phyloP scores from a whole-genome alignment of 2,888 invertebrate genomes.

The Sphaerophoria rueppellii region DNA sequence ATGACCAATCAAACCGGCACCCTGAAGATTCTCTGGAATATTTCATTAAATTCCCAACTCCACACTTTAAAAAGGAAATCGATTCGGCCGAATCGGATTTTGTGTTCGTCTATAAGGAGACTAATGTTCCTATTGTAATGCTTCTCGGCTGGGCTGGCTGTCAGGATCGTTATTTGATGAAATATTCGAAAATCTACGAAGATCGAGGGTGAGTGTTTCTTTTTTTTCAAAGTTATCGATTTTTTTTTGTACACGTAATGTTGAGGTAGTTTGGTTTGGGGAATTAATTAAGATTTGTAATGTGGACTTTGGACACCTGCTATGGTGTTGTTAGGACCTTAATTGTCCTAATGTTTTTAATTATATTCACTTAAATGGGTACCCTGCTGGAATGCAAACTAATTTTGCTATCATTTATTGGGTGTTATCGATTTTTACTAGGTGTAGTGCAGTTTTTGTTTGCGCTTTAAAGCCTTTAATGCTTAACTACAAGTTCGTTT shows the following conservation, averaged over 20 bases:
- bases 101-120: conserved; percentile 85
- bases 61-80: conserved; percentile 82
- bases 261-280: too few species aligned
- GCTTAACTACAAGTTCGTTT: not conserved
- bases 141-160: conserved; percentile 92
- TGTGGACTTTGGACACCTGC: too few species aligned
- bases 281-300: too few species aligned
- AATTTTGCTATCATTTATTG: conserved; percentile 45
- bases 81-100: conserved; percentile 82
- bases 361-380: conserved; percentile 12
- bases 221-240: not conserved
- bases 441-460: not conserved
- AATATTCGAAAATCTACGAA: conserved; percentile 91
- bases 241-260: not conserved
- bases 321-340: conserved; percentile 19
- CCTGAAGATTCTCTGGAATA: conserved; percentile 84
- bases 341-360: conserved; percentile 39
- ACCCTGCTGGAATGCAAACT: not conserved
- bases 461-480: too few species aligned
- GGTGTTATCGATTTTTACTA: conserved; percentile 60
- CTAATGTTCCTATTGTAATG: conserved; percentile 87
- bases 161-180: conserved; percentile 89
- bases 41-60: conserved; percentile 85
- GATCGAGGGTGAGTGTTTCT: conserved; percentile 85
- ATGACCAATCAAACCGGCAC: conserved; percentile 45